These are phyloP conservation scores for Cylloceria caligata DNA, from an alignment of 2,888 invertebrate genomes.

Conservation along the genomic window DNA sequence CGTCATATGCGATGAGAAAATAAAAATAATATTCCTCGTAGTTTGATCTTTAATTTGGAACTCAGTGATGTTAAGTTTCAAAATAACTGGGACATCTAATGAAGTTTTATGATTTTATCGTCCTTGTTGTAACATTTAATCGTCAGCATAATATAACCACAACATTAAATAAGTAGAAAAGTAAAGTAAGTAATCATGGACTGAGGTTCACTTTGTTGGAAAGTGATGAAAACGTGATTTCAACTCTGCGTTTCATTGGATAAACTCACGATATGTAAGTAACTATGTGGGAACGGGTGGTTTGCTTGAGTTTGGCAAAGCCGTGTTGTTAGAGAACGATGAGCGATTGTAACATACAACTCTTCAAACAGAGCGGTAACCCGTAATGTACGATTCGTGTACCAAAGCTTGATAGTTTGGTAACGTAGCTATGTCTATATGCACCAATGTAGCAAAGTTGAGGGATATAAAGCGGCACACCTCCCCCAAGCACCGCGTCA, in stretches of 20 bases:
- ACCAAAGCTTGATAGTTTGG: slow-evolving; percentile 25
- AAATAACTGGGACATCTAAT: too few relatives aligned
- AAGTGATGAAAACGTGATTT: neutral
- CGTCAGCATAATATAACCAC: too few relatives aligned
- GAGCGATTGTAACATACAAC: slow-evolving; percentile 19
- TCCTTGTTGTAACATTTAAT: too few relatives aligned
- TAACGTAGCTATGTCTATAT: slow-evolving; percentile 15
- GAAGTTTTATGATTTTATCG: too few relatives aligned
- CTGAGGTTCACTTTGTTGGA: too few relatives aligned
- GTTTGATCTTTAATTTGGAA: too few relatives aligned
- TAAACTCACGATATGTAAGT: neutral
- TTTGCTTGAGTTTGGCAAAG: slow-evolving; percentile 28
- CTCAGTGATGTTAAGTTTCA: too few relatives aligned
- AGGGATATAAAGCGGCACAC: slow-evolving; percentile 15
- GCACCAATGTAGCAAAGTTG: slow-evolving; percentile 16
- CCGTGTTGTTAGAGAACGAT: slow-evolving; percentile 4
- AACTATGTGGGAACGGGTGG: slow-evolving; percentile 4
- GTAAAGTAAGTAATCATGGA: too few relatives aligned
- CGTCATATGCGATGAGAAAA: too few relatives aligned
- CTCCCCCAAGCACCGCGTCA: slow-evolving; percentile 9
- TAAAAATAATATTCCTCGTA: too few relatives aligned
- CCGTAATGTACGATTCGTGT: slow-evolving; percentile 34
- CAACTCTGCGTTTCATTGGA: neutral
- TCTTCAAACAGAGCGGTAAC: slow-evolving; percentile 22
- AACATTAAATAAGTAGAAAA: too few relatives aligned